Conservation (phyloP, 2,797 vertebrate species). For the Arrhamphus sclerolepis region DNA sequence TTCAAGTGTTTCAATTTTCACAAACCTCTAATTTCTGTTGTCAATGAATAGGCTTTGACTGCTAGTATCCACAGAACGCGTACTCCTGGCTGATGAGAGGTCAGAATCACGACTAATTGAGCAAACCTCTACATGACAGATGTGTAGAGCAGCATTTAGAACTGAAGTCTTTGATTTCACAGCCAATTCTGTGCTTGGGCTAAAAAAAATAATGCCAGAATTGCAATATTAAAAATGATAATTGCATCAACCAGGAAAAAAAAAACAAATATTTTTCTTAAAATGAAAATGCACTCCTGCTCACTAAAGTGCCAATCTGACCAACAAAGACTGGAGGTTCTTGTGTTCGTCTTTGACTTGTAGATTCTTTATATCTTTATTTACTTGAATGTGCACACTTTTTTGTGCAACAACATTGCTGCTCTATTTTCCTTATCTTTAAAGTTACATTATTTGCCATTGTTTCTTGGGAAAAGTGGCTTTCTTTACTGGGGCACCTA, state of each 20-base stretch:
- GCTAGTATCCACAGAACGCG: slow-evolving; percentile 56
- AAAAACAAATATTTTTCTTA: slow-evolving; percentile 65
- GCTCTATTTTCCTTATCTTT: slow-evolving; percentile 83
- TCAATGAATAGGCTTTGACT: too few species aligned
- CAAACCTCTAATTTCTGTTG: too few species aligned
- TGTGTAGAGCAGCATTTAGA: slow-evolving; percentile 56
- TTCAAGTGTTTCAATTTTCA: too few species aligned
- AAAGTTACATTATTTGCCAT: slow-evolving; percentile 77
- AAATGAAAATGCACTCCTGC: slow-evolving; percentile 82
- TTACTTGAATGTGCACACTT: slow-evolving; percentile 87
- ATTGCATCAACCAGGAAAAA: slow-evolving; percentile 58
- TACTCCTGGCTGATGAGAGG: slow-evolving; percentile 53
- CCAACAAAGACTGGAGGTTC: slow-evolving; percentile 84
- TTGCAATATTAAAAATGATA: slow-evolving; percentile 37
- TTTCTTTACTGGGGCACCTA: slow-evolving; percentile 77
- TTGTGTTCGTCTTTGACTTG: slow-evolving; percentile 74
- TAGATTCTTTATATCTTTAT: slow-evolving; percentile 76
- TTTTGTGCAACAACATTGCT: slow-evolving; percentile 85
- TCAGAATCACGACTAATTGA: slow-evolving; percentile 48
- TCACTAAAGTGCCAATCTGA: slow-evolving; percentile 89
- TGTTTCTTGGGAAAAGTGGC: slow-evolving; percentile 72
- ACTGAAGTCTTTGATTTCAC: slow-evolving; percentile 46
- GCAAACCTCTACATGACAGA: slow-evolving; percentile 36
- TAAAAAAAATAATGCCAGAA: slow-evolving; percentile 61
- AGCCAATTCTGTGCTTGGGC: slow-evolving; percentile 48